Evolutionary conservation across 2,113 vertebrate species (phyloP).

Genomic region (Podiceps cristatus): DNA sequence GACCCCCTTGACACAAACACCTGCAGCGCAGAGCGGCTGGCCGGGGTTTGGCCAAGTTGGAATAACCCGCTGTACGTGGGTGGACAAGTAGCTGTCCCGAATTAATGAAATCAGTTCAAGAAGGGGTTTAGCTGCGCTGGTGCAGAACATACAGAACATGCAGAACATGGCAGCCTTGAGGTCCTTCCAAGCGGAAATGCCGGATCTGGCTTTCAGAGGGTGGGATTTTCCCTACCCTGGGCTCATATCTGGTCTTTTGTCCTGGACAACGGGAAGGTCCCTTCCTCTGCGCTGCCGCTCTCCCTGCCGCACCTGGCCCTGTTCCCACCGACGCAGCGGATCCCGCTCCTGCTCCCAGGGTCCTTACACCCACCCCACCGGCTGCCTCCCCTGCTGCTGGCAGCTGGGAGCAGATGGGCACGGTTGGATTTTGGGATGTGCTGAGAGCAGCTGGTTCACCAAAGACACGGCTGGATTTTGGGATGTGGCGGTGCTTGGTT

Average conservation of each 20-base stretch:
- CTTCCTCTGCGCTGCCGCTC: neutral
- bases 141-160: neutral
- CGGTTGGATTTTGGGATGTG: neutral
- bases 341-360: neutral
- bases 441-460: neutral
- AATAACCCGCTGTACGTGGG: neutral
- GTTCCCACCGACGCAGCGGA: neutral
- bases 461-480: neutral
- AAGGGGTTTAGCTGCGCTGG: neutral
- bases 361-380: neutral
- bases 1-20: neutral
- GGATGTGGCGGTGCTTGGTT: neutral
- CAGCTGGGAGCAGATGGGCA: neutral
- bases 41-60: neutral
- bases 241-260: neutral
- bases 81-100: neutral
- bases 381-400: accelerated
- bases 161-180: neutral
- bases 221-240: neutral
- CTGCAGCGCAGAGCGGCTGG: neutral
- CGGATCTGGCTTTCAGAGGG: neutral
- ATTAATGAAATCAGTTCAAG: neutral
- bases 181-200: neutral
- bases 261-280: neutral
- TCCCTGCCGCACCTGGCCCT: neutral